Base-by-base conservation (phyloP, 1,140 invertebrate species). In the Drosophila lacteicornis region DNA sequence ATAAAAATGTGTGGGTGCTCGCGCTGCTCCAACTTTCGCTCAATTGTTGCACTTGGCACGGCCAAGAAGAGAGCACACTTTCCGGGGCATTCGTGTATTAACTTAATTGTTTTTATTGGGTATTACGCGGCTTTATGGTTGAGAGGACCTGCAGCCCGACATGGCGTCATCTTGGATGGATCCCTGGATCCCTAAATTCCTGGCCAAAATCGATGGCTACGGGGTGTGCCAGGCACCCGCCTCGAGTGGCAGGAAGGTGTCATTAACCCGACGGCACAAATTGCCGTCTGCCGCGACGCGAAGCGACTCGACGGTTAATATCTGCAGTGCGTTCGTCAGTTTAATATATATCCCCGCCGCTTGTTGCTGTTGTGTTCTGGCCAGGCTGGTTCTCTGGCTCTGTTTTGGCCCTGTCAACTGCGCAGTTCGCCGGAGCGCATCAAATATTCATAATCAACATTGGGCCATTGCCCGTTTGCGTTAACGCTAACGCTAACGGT, bases 41-140 rank as follows among this genome's bases (percentile, higher is more conserved):
- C 69, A 77, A 67, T 87, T 84, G 80, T 84, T 87, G 83, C 83
- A 88, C 84, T 80, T 56, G 58, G 59, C 79, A 65, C 22, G 38
- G 13, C 51, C 33, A 4, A 40, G 40, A 61, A 42, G 33, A 61
- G 25, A 66, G 65, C 43, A 49, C 30, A 47, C 43, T 55, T 62
- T 62, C 38, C 59, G 33, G 43, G 62, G 63, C 66, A 42, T 68
- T 74, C 46, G 70, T 73, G 68, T 73, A 60, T 74, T 74, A 73
- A 73, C 55, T 74, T 73, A 74, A 74, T 74, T 74, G 70, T 43
- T 74, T 73, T 74, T 74, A 74, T 74, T 74, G 70, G 70, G 27
- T 36, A 74, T 60, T 73, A 51, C 38, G 55, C 67, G 69, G 67
- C 45, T 74, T 73, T 73, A 73, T 60, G 55, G 68, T 40, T 27